A percentile compares a stretch with the other conserved stretches of the same genome.
These are phyloP conservation scores for Gallinago solitaria DNA, from an alignment of 2,797 vertebrate species.

Conservation along the genomic window DNA sequence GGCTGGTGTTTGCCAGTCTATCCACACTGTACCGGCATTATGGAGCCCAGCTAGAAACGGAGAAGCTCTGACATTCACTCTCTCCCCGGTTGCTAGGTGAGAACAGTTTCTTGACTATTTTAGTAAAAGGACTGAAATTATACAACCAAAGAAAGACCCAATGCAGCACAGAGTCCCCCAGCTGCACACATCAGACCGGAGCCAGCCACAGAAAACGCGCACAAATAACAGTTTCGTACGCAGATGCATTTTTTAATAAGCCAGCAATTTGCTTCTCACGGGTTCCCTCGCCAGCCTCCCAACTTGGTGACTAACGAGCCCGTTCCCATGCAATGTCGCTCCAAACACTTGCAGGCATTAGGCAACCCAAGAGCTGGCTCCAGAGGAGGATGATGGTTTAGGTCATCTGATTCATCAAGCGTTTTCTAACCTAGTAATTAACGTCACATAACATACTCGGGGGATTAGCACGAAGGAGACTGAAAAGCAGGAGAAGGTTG, in stretches of 20 bases:
- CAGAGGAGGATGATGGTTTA: neutral
- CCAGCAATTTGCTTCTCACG: constrained; percentile 54
- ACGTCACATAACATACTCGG: neutral
- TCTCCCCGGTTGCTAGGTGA: constrained; percentile 63
- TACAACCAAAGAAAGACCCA: neutral
- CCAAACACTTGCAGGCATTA: neutral
- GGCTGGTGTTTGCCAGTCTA: constrained; percentile 3
- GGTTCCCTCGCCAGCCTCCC: constrained; percentile 15
- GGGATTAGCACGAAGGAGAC: neutral
- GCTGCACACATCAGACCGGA: neutral
- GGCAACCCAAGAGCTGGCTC: neutral
- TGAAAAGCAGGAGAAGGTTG: neutral
- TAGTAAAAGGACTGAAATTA: constrained; percentile 12
- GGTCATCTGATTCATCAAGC: constrained; percentile 36
- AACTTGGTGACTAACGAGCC: neutral
- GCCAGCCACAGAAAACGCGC: neutral
- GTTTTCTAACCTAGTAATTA: constrained; percentile 30
- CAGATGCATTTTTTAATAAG: constrained; percentile 1
- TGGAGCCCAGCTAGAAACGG: constrained; percentile 24
- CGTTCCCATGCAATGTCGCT: constrained; percentile 1
- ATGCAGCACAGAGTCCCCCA: neutral
- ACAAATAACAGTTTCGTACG: neutral
- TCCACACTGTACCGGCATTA: constrained; percentile 31
- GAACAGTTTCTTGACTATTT: constrained; percentile 51
- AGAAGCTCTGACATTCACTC: constrained; percentile 41